Conservation (phyloP, 53 echinoderm and acorn worm genomes). For the Holothuria scabra region DNA sequence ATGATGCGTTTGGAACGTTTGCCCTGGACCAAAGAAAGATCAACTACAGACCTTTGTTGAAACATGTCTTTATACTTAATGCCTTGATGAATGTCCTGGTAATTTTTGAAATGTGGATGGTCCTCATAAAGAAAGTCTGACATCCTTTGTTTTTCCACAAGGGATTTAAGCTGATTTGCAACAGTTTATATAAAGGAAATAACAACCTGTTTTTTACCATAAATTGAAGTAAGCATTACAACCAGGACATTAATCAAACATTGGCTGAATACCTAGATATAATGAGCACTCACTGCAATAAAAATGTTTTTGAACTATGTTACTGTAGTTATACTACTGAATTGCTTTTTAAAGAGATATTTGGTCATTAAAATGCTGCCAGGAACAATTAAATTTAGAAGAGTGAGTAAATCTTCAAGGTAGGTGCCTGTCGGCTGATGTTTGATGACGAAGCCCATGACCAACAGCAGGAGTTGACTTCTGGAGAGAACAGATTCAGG, state of each 20-base stretch:
- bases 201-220: not conserved
- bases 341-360: slow-evolving; percentile 7
- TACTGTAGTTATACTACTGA: not conserved
- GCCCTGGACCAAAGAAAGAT: slow-evolving; percentile 41
- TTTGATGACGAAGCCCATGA: not conserved
- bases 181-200: slow-evolving; percentile 1
- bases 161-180: slow-evolving; percentile 27
- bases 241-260: slow-evolving; percentile 17
- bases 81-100: slow-evolving; percentile 22
- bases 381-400: slow-evolving; percentile 22
- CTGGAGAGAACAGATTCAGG: too few relatives aligned
- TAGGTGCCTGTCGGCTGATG: slow-evolving; percentile 21
- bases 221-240: not conserved
- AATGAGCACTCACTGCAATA: not conserved
- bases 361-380: slow-evolving; percentile 12
- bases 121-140: not conserved
- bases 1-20: slow-evolving; percentile 41
- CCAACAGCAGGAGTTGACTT: not conserved
- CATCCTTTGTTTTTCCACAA: not conserved
- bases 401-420: slow-evolving; percentile 17
- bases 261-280: not conserved
- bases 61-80: slow-evolving; percentile 7
- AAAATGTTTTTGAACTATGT: slow-evolving; percentile 27
- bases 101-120: too few relatives aligned
- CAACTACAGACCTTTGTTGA: not conserved